phyloP scores from a whole-genome alignment of 2,888 invertebrate species.

The Polydesmus complanatus region DNA sequence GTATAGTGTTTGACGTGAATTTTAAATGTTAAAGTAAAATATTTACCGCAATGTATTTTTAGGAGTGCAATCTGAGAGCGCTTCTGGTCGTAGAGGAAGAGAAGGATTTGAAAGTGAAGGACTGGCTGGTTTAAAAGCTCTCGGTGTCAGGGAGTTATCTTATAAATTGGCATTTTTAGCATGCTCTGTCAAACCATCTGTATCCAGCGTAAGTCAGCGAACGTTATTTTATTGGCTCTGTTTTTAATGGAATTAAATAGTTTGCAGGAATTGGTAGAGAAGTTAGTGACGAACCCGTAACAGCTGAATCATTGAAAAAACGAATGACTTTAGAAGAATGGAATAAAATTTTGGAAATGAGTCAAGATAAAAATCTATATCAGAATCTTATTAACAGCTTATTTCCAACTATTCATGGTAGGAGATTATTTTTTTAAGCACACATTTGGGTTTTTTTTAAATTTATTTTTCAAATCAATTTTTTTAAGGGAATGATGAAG shows the following conservation, averaged over 20 bases:
- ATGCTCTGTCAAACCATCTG: conserved; percentile 77
- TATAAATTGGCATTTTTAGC: conserved; percentile 87
- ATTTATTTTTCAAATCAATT: background rate
- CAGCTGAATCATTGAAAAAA: conserved; percentile 79
- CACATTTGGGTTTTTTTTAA: too few species aligned
- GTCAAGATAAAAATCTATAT: conserved; percentile 76
- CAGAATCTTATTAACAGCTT: conserved; percentile 76
- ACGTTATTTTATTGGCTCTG: background rate
- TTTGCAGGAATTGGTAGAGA: conserved; percentile 83
- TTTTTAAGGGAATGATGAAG: conserved; percentile 65
- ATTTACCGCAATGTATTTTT: conserved; percentile 1
- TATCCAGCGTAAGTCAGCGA: conserved; percentile 45
- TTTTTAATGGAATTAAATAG: conserved; percentile 25
- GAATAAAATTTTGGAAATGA: conserved; percentile 93
- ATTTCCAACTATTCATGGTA: conserved; percentile 86
- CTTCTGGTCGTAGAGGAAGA: conserved; percentile 55
- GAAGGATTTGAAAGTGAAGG: conserved; percentile 61
- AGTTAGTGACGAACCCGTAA: conserved; percentile 69
- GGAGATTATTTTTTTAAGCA: conserved; percentile 11
- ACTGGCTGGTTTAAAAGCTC: conserved; percentile 66
- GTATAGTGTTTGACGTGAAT: background rate
- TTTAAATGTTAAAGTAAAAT: too few species aligned
- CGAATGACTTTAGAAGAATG: conserved; percentile 90
- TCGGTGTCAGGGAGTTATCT: conserved; percentile 72
- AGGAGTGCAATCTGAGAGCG: conserved; percentile 66